phyloP scores from a whole-genome alignment of 2,113 vertebrate species.

The Neodontobutis hainanensis region DNA sequence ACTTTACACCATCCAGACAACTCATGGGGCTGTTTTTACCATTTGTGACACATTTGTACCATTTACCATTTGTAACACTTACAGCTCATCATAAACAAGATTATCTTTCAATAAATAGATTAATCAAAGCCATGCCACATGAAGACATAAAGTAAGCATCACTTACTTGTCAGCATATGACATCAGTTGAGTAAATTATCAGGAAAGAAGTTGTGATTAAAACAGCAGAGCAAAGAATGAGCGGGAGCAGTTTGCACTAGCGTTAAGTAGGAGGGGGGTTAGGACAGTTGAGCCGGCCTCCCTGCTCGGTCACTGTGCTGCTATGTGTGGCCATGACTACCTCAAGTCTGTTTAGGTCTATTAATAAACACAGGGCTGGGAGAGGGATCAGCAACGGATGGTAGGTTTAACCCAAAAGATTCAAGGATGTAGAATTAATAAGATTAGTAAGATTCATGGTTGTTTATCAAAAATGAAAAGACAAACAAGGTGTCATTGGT shows the following conservation, averaged over 20 bases:
- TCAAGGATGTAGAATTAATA: not conserved
- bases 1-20: slow-evolving; percentile 13
- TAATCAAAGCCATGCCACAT: not conserved
- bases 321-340: slow-evolving; percentile 77
- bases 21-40: too few relatives aligned
- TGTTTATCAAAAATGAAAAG: not conserved
- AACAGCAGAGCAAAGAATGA: slow-evolving; percentile 45
- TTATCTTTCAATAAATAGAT: too few relatives aligned
- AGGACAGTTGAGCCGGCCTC: slow-evolving; percentile 52
- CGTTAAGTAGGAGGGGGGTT: slow-evolving; percentile 9
- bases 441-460: not conserved
- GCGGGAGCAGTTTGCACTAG: slow-evolving; percentile 31
- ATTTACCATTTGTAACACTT: too few relatives aligned
- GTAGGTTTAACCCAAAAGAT: slow-evolving; percentile 10
- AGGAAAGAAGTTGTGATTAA: slow-evolving; percentile 9
- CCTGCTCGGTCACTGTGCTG: slow-evolving; percentile 52
- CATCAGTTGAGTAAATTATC: not conserved
- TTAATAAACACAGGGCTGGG: slow-evolving; percentile 75
- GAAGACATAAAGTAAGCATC: not conserved
- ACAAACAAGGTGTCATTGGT: not conserved
- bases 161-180: slow-evolving; percentile 45
- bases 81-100: too few relatives aligned
- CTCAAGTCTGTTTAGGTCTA: slow-evolving; percentile 75
- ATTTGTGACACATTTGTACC: too few relatives aligned
- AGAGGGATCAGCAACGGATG: slow-evolving; percentile 54